phyloP scores from a whole-genome alignment of 2,113 vertebrate genomes.

The Tiliqua scincoides region DNA sequence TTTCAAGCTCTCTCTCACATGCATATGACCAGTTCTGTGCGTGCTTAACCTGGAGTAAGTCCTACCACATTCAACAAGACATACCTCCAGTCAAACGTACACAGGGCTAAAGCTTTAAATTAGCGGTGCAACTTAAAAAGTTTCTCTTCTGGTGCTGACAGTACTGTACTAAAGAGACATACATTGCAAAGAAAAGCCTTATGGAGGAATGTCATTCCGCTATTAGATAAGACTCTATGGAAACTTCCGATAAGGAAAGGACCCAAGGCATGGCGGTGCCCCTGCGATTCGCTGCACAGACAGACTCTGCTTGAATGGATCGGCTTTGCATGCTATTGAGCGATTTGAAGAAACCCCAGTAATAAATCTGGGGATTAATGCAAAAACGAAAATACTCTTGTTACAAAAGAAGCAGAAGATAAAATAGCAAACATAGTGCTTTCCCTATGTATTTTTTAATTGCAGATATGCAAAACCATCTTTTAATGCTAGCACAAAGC shows the following conservation, averaged over 20 bases:
- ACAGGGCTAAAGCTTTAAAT: background rate
- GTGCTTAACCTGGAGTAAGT: background rate
- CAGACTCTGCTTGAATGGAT: background rate
- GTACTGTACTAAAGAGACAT: background rate
- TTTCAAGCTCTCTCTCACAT: background rate
- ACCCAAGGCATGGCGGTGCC: background rate
- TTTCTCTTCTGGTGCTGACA: background rate
- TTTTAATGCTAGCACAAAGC: background rate
- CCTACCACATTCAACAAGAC: background rate
- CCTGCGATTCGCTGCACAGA: background rate
- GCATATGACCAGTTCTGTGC: background rate
- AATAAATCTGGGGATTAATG: background rate
- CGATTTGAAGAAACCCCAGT: background rate
- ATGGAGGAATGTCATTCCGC: background rate
- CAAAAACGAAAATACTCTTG: background rate
- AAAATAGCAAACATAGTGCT: background rate
- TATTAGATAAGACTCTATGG: background rate
- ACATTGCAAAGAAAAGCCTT: conserved; percentile 12
- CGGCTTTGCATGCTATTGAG: background rate
- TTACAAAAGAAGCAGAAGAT: conserved; percentile 9
- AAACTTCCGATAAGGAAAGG: background rate
- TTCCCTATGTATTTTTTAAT: background rate
- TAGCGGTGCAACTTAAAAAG: background rate
- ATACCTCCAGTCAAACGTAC: too few species aligned
- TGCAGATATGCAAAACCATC: background rate